phyloP scores from a whole-genome alignment of 2,113 vertebrate species.

The Euleptes europaea region DNA sequence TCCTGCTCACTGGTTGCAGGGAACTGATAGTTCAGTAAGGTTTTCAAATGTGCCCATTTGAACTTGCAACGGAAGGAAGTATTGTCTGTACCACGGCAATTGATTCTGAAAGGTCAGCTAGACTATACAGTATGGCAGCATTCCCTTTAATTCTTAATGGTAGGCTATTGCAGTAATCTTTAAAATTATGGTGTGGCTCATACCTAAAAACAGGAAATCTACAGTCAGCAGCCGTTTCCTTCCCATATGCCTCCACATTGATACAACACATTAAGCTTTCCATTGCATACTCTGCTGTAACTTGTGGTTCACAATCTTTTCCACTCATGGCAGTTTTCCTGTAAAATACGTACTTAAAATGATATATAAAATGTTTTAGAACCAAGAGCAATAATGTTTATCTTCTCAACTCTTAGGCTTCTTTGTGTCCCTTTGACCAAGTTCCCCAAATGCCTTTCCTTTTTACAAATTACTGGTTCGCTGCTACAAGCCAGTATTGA shows the following conservation, averaged over 20 bases:
- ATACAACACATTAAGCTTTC: neutral
- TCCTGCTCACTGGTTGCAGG: too few species aligned
- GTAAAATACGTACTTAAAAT: neutral
- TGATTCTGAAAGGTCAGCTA: neutral
- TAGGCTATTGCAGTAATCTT: neutral
- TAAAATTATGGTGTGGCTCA: neutral
- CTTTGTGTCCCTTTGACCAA: constrained; percentile 65
- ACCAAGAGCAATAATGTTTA: constrained; percentile 60
- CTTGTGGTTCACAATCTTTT: neutral
- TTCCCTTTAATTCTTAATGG: neutral
- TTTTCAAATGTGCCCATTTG: too few species aligned
- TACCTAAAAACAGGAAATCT: neutral
- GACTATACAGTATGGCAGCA: neutral
- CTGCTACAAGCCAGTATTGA: constrained; percentile 70
- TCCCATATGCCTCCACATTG: neutral
- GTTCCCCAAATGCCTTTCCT: constrained; percentile 74
- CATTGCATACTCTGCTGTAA: neutral
- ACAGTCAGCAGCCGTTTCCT: neutral
- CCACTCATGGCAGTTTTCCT: neutral
- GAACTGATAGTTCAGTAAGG: too few species aligned
- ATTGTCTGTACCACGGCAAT: neutral
- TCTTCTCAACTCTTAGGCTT: constrained; percentile 57
- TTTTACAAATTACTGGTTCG: constrained; percentile 80
- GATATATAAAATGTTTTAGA: constrained; percentile 30
- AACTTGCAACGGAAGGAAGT: too few species aligned